Percentiles rank a stretch among this genome's conserved stretches.
These are phyloP conservation scores for Metopolophium dirhodum DNA, from an alignment of 1,140 invertebrate genomes.

Conservation along the genomic window DNA sequence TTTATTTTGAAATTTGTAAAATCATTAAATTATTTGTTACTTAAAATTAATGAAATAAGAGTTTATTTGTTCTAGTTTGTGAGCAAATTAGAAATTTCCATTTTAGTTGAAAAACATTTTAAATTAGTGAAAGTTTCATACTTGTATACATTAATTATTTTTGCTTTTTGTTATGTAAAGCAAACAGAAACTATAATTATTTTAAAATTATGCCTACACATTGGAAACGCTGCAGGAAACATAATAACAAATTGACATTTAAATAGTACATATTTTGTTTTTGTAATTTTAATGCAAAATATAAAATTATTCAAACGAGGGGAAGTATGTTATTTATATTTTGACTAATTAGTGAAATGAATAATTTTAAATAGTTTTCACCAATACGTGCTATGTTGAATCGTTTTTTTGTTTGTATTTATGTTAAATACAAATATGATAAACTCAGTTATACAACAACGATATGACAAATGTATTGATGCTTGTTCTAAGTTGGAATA, in stretches of 20 bases:
- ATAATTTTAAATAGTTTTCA: background rate
- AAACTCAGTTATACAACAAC: background rate
- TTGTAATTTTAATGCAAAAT: background rate
- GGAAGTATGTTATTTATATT: background rate
- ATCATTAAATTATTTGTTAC: background rate
- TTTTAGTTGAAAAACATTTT: constrained; percentile 10
- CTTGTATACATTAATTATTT: background rate
- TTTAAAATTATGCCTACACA: background rate
- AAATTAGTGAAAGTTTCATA: constrained; percentile 1
- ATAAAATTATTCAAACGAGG: background rate
- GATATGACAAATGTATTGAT: background rate
- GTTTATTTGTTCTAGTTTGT: constrained; percentile 6
- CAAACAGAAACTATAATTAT: constrained; percentile 2
- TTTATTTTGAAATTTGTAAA: background rate
- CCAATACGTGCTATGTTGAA: background rate
- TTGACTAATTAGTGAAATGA: background rate
- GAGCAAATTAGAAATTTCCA: background rate
- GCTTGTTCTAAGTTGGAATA: background rate
- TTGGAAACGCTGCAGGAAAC: background rate
- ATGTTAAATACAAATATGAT: background rate
- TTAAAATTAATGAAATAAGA: background rate
- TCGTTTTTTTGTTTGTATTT: background rate
- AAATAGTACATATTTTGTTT: background rate
- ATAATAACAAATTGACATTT: background rate
- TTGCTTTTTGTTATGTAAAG: background rate